phyloP scores from a whole-genome alignment of 2,888 invertebrate species.

The Scaptomyza flava region DNA sequence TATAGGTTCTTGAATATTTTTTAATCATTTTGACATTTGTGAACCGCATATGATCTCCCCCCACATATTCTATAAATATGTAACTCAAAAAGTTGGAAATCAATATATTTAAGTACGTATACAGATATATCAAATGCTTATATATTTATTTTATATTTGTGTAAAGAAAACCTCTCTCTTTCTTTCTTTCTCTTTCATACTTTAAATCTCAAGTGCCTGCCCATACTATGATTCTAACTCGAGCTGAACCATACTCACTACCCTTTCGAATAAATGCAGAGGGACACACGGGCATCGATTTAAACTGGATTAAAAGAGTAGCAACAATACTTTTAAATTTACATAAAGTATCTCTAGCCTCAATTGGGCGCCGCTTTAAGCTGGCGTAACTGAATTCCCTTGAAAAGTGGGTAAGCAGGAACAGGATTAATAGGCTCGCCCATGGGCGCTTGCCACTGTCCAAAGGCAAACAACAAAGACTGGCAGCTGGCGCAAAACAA shows the following conservation, averaged over 20 bases:
- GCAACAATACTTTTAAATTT: conserved; percentile 59
- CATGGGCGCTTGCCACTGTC: conserved; percentile 67
- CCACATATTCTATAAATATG: too few relatives aligned
- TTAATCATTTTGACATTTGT: too few relatives aligned
- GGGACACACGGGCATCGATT: conserved; percentile 53
- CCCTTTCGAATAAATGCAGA: conserved; percentile 20
- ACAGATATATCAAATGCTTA: too few relatives aligned
- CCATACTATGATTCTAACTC: conserved; percentile 1
- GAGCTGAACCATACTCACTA: background rate
- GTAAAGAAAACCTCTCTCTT: too few relatives aligned
- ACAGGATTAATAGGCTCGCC: conserved; percentile 67
- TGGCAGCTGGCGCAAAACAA: conserved; percentile 68
- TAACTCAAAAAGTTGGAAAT: too few relatives aligned
- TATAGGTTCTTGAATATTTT: too few relatives aligned
- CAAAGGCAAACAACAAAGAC: conserved; percentile 70
- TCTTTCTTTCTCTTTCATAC: background rate
- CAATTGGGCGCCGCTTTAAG: conserved; percentile 53
- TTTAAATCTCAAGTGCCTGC: conserved; percentile 20
- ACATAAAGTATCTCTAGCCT: conserved; percentile 65
- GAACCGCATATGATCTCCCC: too few relatives aligned
- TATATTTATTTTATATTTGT: too few relatives aligned
- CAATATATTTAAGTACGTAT: too few relatives aligned
- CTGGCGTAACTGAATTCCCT: conserved; percentile 67
- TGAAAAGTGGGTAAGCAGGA: conserved; percentile 36
- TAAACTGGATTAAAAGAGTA: conserved; percentile 70